These are phyloP conservation scores for Trichonephila inaurata DNA, from an alignment of 1,140 invertebrate species.

Conservation along the genomic window DNA sequence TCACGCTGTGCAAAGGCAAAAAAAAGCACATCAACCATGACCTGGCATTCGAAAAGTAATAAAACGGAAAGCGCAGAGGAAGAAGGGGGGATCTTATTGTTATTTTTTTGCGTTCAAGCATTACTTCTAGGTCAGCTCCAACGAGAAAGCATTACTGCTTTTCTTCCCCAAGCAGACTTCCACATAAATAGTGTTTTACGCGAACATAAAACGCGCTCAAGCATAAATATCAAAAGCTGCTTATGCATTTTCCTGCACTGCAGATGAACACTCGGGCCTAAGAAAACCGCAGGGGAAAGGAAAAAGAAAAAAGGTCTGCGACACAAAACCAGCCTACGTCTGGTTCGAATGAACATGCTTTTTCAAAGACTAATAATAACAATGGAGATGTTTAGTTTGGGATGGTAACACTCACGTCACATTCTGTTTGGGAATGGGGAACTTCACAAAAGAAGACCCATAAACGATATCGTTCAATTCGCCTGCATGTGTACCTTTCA, in stretches of 20 bases:
- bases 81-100: conserved; percentile 34
- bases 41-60: conserved; percentile 54
- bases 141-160: conserved; percentile 51
- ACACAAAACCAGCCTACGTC: not conserved
- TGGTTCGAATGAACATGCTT: not conserved
- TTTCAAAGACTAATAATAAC: not conserved
- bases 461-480: too few relatives aligned
- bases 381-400: not conserved
- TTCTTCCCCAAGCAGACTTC: conserved; percentile 55
- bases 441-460: too few relatives aligned
- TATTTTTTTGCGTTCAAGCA: conserved; percentile 56
- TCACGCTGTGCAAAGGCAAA: conserved; percentile 7
- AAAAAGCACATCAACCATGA: conserved; percentile 42
- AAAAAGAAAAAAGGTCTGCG: not conserved
- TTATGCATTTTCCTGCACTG: conserved; percentile 48
- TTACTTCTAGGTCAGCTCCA: conserved; percentile 61
- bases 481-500: too few relatives aligned
- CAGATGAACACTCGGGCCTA: not conserved
- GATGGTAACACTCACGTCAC: not conserved
- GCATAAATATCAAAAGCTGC: conserved; percentile 64
- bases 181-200: conserved; percentile 62
- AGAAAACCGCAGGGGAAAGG: not conserved
- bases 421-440: not conserved
- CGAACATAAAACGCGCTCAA: conserved; percentile 55
- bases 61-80: conserved; percentile 41